phyloP scores from a whole-genome alignment of 2,113 vertebrate genomes.

The human (Homo sapiens) region DNA sequence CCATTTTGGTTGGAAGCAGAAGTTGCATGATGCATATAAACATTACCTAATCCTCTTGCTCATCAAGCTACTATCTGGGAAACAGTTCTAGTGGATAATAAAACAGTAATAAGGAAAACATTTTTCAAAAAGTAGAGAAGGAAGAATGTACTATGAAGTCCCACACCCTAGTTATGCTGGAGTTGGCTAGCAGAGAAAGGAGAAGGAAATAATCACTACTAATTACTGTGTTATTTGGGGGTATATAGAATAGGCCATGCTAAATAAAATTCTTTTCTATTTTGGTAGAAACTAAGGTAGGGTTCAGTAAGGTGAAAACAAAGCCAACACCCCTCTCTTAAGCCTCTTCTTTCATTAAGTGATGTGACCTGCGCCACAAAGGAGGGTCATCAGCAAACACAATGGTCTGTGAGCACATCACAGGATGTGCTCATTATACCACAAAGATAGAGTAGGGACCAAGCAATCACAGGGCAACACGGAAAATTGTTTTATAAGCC shows the following conservation, averaged over 20 bases:
- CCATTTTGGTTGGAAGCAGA: constrained; percentile 20
- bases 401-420: constrained; percentile 42
- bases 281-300: not conserved
- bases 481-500: constrained; percentile 81
- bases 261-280: constrained; percentile 15
- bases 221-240: constrained; percentile 8
- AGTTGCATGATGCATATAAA: not conserved
- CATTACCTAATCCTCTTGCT: not conserved
- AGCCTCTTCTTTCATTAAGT: constrained; percentile 64
- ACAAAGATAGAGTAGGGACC: constrained; percentile 71
- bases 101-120: constrained; percentile 37
- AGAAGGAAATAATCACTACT: not conserved
- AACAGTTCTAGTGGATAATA: constrained; percentile 30
- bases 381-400: constrained; percentile 45
- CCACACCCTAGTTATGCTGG: not conserved
- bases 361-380: constrained; percentile 53
- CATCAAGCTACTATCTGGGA: constrained; percentile 2
- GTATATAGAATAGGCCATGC: not conserved
- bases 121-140: not conserved
- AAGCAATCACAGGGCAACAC: constrained; percentile 62
- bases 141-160: not conserved
- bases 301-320: constrained; percentile 29
- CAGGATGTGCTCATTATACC: constrained; percentile 70
- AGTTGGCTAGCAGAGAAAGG: not conserved
- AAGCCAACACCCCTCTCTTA: not conserved